These are phyloP conservation scores for Linnaemya tessellans DNA, from an alignment of 2,888 invertebrate genomes.

Conservation along the genomic window DNA sequence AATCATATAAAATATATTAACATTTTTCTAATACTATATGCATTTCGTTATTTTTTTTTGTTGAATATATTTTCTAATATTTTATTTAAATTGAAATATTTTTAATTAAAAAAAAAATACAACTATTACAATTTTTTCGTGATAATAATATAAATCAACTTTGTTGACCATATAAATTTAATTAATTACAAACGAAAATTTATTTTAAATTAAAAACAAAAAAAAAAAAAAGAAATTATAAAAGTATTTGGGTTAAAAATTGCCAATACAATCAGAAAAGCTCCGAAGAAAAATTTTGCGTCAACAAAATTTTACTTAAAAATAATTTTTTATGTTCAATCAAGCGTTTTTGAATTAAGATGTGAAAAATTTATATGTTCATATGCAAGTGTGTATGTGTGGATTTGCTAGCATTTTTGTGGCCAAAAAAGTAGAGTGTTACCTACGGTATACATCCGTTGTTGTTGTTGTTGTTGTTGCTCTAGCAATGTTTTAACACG, in stretches of 20 bases:
- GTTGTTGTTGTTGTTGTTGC: constrained; percentile 20
- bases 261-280: constrained; percentile 20
- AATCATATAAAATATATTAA: no score
- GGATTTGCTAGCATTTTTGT: constrained; percentile 11
- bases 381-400: neutral
- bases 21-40: neutral
- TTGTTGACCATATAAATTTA: constrained; percentile 50
- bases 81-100: neutral
- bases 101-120: neutral
- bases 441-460: constrained; percentile 45
- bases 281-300: constrained; percentile 38
- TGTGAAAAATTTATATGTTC: neutral
- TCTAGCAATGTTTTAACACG: constrained; percentile 13
- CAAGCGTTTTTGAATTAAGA: constrained; percentile 58
- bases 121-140: neutral
- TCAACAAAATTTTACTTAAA: constrained; percentile 40
- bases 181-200: constrained; percentile 50
- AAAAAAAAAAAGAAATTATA: neutral
- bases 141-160: constrained; percentile 42
- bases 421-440: constrained; percentile 52
- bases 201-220: constrained; percentile 22
- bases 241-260: constrained; percentile 12
- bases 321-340: constrained; percentile 66
- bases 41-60: neutral
- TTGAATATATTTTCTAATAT: neutral